phyloP scores from a whole-genome alignment of 2,888 invertebrate genomes.

The Leptopilina syphax region DNA sequence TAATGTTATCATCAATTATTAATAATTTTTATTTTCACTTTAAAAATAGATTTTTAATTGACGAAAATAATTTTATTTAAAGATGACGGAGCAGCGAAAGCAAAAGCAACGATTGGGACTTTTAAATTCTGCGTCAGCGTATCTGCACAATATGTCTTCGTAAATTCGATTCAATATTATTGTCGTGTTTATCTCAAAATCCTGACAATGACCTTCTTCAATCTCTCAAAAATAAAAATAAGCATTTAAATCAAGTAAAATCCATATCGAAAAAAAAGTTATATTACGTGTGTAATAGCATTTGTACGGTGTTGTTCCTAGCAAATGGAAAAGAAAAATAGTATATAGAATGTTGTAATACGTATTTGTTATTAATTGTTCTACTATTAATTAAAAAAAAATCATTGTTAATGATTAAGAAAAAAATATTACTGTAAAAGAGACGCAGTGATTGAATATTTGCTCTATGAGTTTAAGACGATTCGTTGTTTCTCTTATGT shows the following conservation, averaged over 20 bases:
- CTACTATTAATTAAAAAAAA: constrained; percentile 25
- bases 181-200: constrained; percentile 31
- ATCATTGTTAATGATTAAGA: constrained; percentile 24
- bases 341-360: constrained; percentile 37
- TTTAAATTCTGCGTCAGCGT: constrained; percentile 87
- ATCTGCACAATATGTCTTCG: constrained; percentile 78
- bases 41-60: background rate
- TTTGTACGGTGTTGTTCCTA: constrained; percentile 65
- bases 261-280: constrained; percentile 34
- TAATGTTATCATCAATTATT: too few species aligned
- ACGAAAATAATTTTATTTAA: constrained; percentile 53
- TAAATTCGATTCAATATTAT: constrained; percentile 59
- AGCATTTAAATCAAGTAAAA: constrained; percentile 55
- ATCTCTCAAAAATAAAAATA: constrained; percentile 32
- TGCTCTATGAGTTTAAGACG: constrained; percentile 40
- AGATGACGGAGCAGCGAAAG: constrained; percentile 97
- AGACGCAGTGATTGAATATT: constrained; percentile 30
- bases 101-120: constrained; percentile 95
- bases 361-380: constrained; percentile 37
- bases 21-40: background rate
- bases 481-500: constrained; percentile 39
- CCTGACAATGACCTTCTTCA: background rate
- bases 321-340: constrained; percentile 42
- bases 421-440: constrained; percentile 32
- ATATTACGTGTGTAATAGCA: constrained; percentile 48